A percentile compares a stretch with the other conserved stretches of the same genome.
These are phyloP conservation scores for Drosophila varians DNA, from an alignment of 1,140 invertebrate genomes.

Conservation along the genomic window DNA sequence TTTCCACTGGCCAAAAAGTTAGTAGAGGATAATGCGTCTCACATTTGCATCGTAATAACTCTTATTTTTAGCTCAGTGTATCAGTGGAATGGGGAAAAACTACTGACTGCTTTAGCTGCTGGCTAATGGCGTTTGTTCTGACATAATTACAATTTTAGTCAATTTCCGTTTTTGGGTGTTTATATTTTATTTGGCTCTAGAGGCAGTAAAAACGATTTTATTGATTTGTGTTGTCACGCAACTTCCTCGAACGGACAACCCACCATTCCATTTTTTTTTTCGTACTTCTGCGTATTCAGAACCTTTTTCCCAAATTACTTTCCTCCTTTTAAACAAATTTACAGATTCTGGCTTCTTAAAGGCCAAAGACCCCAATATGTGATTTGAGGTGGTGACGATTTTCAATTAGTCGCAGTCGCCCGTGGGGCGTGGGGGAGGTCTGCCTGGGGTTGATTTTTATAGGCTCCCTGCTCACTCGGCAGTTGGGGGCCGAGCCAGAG, in stretches of 20 bases:
- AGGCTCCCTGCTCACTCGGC: constrained; percentile 59
- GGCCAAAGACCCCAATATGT: constrained; percentile 22
- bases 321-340: constrained; percentile 41
- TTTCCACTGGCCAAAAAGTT: not conserved
- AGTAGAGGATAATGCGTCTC: not conserved
- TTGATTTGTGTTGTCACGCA: constrained; percentile 79
- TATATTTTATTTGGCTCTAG: constrained; percentile 48
- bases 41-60: too few species aligned
- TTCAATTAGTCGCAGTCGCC: constrained; percentile 68
- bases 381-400: constrained; percentile 51
- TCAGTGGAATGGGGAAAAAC: not conserved
- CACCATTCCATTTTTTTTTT: too few species aligned
- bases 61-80: not conserved
- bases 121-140: constrained; percentile 60
- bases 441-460: constrained; percentile 3
- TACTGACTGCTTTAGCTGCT: not conserved
- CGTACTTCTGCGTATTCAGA: not conserved
- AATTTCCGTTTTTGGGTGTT: constrained; percentile 68
- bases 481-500: constrained; percentile 12
- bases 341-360: constrained; percentile 42
- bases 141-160: constrained; percentile 83
- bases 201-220: constrained; percentile 65
- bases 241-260: constrained; percentile 55
- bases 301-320: constrained; percentile 21
- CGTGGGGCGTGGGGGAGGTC: not conserved